phyloP scores from a whole-genome alignment of 2,797 vertebrate genomes.

The Hypotaenidia okinawae region DNA sequence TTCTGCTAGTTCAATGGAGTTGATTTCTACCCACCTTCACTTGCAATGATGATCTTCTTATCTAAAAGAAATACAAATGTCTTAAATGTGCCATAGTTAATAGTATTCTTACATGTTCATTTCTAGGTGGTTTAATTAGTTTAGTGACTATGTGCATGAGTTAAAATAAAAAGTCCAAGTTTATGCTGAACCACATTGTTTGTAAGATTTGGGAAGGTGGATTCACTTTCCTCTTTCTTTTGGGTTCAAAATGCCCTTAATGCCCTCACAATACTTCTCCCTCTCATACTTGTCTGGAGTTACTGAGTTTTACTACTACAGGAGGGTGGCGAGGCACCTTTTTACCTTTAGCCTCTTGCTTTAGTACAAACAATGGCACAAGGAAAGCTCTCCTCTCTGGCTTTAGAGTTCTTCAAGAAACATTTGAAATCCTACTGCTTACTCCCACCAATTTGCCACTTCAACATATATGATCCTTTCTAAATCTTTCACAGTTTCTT shows the following conservation, averaged over 20 bases:
- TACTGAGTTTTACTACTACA: neutral
- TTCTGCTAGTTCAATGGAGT: neutral
- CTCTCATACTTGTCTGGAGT: neutral
- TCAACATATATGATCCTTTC: neutral
- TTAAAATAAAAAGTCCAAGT: neutral
- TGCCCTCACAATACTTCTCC: neutral
- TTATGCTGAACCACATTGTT: neutral
- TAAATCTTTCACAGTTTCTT: neutral
- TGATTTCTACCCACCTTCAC: neutral
- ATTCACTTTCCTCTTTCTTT: neutral
- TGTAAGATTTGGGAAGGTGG: neutral
- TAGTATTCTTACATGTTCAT: neutral
- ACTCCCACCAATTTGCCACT: neutral
- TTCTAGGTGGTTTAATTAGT: neutral
- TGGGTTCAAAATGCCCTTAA: neutral
- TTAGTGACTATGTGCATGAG: neutral
- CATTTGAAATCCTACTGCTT: neutral
- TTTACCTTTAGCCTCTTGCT: neutral
- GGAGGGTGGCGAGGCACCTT: neutral
- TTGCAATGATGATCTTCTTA: neutral
- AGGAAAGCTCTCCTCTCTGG: neutral
- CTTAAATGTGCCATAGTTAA: neutral
- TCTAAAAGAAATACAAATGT: neutral
- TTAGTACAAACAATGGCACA: neutral
- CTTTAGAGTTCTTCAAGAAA: neutral